Conservation (phyloP, 1,140 invertebrate species). For the Drosophila lowei region DNA sequence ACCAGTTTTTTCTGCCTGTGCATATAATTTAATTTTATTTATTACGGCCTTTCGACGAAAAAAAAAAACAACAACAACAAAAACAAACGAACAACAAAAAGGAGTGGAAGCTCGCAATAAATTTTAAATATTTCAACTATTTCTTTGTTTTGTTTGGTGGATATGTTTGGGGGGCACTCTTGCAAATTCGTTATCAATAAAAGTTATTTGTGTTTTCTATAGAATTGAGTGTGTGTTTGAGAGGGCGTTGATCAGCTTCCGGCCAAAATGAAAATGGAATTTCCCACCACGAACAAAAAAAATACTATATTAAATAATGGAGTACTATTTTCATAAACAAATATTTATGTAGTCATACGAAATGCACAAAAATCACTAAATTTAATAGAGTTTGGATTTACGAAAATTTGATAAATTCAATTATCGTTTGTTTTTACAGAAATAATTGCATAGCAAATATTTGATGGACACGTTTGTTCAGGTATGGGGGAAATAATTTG, state of each 20-base stretch:
- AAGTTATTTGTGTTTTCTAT: constrained; percentile 45
- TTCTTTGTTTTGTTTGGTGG: constrained; percentile 24
- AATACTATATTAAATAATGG: too few species aligned
- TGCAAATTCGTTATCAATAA: constrained; percentile 75
- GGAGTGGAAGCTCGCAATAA: constrained; percentile 47
- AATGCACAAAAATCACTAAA: too few species aligned
- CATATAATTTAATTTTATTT: constrained; percentile 80
- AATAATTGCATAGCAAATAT: too few species aligned
- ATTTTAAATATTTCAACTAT: constrained; percentile 70
- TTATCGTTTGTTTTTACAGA: too few species aligned
- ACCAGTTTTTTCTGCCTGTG: constrained; percentile 58
- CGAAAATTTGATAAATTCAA: too few species aligned
- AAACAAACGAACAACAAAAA: constrained; percentile 30
- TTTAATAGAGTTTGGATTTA: too few species aligned
- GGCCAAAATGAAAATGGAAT: constrained; percentile 33
- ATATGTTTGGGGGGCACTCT: constrained; percentile 15
- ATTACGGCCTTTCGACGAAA: constrained; percentile 50
- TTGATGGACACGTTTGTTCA: too few species aligned
- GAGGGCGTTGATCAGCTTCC: constrained; percentile 12
- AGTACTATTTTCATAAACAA: too few species aligned
- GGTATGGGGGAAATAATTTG: too few species aligned
- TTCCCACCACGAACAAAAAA: constrained; percentile 9
- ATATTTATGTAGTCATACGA: too few species aligned
- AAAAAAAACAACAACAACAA: constrained; percentile 5
- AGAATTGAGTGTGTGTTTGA: constrained; percentile 29